Base-by-base conservation (phyloP, 1,140 invertebrate species). In the Augochlora pura region DNA sequence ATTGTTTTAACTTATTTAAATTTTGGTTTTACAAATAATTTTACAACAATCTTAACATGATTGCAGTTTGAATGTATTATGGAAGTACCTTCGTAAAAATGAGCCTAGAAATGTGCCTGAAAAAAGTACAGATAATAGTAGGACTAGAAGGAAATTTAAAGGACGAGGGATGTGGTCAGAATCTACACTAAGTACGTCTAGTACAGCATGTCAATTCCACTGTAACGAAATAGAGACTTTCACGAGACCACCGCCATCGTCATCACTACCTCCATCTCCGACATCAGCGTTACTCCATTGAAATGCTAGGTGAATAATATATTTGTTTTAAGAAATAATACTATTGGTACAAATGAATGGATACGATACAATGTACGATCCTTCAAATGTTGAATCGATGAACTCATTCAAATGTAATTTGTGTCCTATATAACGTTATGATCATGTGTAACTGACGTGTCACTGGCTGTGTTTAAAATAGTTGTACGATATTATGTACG, bases 181-280 rank as follows among this genome's bases (percentile, higher is more conserved):
- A 78, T 91, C 92, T 27, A 93, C 90, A 8, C 38, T 92, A 38
- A 92, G 90, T 74, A 92, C 90, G 23, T 93, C 91, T 1, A 92
- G 90, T 74, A 92, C 92, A 2, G 90, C 89, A 65, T 92, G 90
- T 85, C 91, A 91, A 75, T 85, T 92, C 62, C 91, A 93, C 69
- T 90, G 89, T 68, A 88, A 90, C 39, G 92, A 93, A 80, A 57
- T 92, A 54, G 92, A 93, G 73, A 83, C 80, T 25, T 83, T 92
- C 46, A 85, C 83, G 39, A 84, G 89, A 49, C 77, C 79, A 66
- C 84, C 88, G 12, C 90, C 87, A 3, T 91, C 90, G 16, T 88
- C 90, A 21, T 82, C 86, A 21, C 72, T 89, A 54, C 86, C 86
- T 46, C 77, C 87, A 54, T 91, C 88, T 57, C 86, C 89, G 63